phyloP scores from a whole-genome alignment of 2,888 invertebrate genomes.

The Eretmocerus hayati region DNA sequence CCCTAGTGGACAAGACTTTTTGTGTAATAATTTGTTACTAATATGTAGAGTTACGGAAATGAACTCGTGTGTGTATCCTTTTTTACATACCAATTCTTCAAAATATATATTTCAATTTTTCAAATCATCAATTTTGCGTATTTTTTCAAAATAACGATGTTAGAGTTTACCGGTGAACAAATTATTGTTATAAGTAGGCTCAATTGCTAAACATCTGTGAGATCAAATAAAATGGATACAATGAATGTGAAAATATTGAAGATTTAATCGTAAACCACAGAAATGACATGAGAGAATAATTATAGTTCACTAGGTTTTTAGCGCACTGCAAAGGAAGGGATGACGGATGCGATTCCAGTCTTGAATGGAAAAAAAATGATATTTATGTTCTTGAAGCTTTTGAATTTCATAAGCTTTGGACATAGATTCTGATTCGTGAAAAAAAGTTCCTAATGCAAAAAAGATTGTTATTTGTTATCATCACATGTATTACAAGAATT shows the following conservation, averaged over 20 bases:
- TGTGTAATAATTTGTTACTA: slow-evolving; percentile 2
- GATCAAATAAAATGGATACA: neutral
- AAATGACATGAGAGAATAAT: too few species aligned
- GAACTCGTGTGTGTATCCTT: too few species aligned
- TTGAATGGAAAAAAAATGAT: slow-evolving; percentile 9
- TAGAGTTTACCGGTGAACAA: too few species aligned
- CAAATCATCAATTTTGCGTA: too few species aligned
- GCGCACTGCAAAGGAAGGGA: slow-evolving; percentile 27
- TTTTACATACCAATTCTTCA: too few species aligned
- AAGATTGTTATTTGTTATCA: slow-evolving; percentile 9
- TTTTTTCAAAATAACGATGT: too few species aligned
- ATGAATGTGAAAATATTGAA: too few species aligned
- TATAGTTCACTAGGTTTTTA: too few species aligned
- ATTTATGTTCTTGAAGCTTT: slow-evolving; percentile 7
- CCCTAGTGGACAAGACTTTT: slow-evolving; percentile 15
- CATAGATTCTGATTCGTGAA: slow-evolving; percentile 7
- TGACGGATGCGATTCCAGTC: slow-evolving; percentile 25
- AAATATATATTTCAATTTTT: neutral
- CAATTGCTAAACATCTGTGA: too few species aligned
- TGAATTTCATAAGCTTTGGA: slow-evolving; percentile 4
- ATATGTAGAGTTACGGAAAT: neutral
- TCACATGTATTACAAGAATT: slow-evolving; percentile 9
- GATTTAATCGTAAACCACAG: too few species aligned
- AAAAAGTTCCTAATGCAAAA: slow-evolving; percentile 21
- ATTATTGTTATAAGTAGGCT: too few species aligned